Conservation (phyloP, 2,113 vertebrate species). For the Cepphus grylle region DNA sequence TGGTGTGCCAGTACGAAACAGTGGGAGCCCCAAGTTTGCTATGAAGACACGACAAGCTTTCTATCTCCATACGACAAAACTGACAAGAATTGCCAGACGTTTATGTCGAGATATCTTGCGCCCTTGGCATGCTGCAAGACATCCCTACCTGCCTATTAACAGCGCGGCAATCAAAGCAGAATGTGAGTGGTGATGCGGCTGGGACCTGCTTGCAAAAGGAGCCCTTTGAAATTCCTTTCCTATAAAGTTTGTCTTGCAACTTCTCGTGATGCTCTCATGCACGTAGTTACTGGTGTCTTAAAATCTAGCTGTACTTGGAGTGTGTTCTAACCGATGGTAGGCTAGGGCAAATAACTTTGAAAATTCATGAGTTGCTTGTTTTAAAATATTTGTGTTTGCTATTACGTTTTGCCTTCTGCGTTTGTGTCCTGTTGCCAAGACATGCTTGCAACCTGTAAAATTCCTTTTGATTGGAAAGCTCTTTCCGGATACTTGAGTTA, state of each 20-base stretch:
- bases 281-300: not conserved
- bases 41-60: conserved; percentile 98
- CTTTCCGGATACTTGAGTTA: not conserved
- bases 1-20: conserved; percentile 84
- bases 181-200: conserved; percentile 75
- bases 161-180: conserved; percentile 94
- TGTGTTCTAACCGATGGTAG: not conserved
- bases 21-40: conserved; percentile 93
- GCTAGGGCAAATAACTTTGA: not conserved
- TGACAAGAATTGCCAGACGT: conserved; percentile 88
- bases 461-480: not conserved
- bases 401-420: not conserved
- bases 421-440: not conserved
- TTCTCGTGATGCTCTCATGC: not conserved
- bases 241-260: not conserved
- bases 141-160: conserved; percentile 93
- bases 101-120: conserved; percentile 91
- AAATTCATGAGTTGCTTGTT: not conserved
- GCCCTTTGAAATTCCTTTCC: not conserved
- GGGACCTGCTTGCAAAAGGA: not conserved
- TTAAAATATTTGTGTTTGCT: not conserved
- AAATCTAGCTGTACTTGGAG: not conserved
- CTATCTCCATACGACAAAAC: conserved; percentile 88
- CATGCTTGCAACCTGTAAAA: not conserved
- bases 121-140: conserved; percentile 85